Percentiles rank a stretch among this genome's conserved stretches.
Conservation (phyloP, 2,113 vertebrate genomes). For the Carassius carassius region DNA sequence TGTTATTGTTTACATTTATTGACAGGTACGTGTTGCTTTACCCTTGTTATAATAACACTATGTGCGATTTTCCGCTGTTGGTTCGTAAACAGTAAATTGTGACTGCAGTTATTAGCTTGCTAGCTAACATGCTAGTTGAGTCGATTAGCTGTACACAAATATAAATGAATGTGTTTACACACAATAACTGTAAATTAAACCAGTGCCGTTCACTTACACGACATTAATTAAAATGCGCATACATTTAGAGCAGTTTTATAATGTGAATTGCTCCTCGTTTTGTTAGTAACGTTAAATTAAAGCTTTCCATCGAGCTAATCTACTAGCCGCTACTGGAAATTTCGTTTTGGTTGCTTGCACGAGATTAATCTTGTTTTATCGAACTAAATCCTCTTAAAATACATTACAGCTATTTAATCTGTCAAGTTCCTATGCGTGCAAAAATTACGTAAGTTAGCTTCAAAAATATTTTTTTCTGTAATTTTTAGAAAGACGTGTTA, state of each 20-base stretch:
- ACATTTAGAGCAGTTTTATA: background rate
- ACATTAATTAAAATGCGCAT: background rate
- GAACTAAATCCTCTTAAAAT: background rate
- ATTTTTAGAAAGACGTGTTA: background rate
- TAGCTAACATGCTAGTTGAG: conserved; percentile 12
- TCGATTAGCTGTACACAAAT: background rate
- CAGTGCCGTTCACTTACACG: background rate
- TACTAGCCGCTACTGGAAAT: background rate
- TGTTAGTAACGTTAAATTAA: background rate
- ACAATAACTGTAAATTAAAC: background rate
- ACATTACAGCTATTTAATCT: background rate
- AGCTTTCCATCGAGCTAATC: background rate
- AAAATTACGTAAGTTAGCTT: background rate
- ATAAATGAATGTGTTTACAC: background rate
- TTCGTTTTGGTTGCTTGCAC: background rate
- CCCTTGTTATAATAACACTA: background rate
- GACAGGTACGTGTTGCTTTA: background rate
- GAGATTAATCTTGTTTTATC: background rate
- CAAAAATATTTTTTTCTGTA: background rate
- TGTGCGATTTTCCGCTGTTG: background rate
- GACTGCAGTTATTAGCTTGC: conserved; percentile 11
- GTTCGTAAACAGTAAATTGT: background rate
- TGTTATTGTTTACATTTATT: background rate
- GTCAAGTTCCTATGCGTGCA: background rate
- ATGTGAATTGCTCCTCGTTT: background rate